These are phyloP conservation scores for Euwallacea similis DNA, from an alignment of 1,140 invertebrate species.

Conservation along the genomic window DNA sequence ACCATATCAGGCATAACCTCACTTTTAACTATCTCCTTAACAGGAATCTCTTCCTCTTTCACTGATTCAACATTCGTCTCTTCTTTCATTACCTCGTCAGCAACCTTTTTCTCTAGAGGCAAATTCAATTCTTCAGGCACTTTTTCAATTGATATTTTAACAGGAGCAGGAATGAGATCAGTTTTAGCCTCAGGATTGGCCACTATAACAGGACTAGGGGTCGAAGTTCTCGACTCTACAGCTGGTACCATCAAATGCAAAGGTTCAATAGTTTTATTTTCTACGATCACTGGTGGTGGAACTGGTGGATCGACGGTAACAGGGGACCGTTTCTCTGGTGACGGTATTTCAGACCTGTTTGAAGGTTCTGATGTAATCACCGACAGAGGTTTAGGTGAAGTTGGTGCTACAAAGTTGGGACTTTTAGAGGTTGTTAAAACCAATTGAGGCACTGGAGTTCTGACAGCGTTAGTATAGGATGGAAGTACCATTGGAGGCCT, in stretches of 20 bases:
- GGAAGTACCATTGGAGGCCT: background rate
- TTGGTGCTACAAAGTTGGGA: background rate
- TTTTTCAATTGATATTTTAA: constrained; percentile 45
- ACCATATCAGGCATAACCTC: constrained; percentile 15
- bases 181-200: constrained; percentile 43
- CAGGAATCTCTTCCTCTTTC: constrained; percentile 21
- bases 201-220: constrained; percentile 59
- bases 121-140: constrained; percentile 49
- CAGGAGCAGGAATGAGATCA: constrained; percentile 15
- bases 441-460: constrained; percentile 11
- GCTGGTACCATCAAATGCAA: constrained; percentile 8
- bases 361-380: background rate
- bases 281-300: background rate
- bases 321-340: background rate
- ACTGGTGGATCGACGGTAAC: background rate
- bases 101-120: constrained; percentile 33
- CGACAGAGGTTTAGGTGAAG: background rate
- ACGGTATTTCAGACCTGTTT: background rate
- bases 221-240: constrained; percentile 48
- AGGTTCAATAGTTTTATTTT: constrained; percentile 4
- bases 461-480: background rate
- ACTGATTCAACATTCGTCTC: constrained; percentile 18
- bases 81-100: constrained; percentile 35
- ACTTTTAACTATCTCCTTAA: constrained; percentile 16
- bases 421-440: background rate